Conservation (phyloP, 2,888 invertebrate species). For the Slavum lentiscoides region DNA sequence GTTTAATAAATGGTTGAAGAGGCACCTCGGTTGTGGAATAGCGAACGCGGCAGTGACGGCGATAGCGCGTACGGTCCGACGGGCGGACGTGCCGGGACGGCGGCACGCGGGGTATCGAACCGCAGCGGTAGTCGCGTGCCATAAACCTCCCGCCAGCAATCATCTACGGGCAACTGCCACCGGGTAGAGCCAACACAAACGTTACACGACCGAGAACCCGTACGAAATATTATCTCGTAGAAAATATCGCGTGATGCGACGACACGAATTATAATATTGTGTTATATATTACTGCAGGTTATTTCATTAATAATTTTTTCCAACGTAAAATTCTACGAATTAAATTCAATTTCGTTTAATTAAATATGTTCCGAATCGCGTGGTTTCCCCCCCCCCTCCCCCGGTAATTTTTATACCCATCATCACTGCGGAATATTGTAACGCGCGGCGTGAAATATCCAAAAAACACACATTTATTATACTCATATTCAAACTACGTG, state of each 20-base stretch:
- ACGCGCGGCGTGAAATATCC: no score
- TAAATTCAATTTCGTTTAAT: no score
- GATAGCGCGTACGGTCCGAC: slow-evolving; percentile 48
- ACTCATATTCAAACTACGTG: no score
- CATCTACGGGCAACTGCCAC: slow-evolving; percentile 50
- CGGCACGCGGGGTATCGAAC: slow-evolving; percentile 47
- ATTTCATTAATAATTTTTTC: no score
- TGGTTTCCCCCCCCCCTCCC: no score
- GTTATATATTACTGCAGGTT: no score
- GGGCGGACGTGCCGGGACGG: slow-evolving; percentile 12
- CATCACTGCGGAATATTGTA: no score
- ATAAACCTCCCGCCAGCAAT: slow-evolving; percentile 54
- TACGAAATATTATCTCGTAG: neutral
- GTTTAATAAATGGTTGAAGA: slow-evolving; percentile 54
- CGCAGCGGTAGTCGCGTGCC: slow-evolving; percentile 55
- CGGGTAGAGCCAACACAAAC: slow-evolving; percentile 34
- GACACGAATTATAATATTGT: no score
- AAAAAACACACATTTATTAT: no score
- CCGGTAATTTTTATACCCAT: no score
- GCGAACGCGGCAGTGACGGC: slow-evolving; percentile 51
- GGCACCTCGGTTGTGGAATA: slow-evolving; percentile 46
- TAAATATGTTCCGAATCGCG: no score
- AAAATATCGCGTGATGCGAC: neutral
- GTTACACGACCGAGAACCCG: neutral
- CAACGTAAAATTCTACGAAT: no score